These are phyloP conservation scores for Anthoptus insignis DNA, from an alignment of 2,888 invertebrate genomes.

Conservation along the genomic window DNA sequence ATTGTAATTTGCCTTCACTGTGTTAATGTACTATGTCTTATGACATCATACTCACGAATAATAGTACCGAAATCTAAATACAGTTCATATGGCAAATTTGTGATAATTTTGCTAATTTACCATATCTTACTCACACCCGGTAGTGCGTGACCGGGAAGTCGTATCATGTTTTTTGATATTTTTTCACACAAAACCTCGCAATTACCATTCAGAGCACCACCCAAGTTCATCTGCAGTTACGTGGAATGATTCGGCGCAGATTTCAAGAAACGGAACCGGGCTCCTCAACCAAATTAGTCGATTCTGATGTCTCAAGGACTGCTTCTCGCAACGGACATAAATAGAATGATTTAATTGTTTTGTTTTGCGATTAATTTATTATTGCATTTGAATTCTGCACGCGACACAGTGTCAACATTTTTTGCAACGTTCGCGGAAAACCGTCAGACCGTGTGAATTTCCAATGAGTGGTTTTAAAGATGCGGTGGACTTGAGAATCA, in stretches of 20 bases:
- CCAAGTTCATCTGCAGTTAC: constrained; percentile 60
- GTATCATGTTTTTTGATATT: constrained; percentile 62
- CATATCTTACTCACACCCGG: constrained; percentile 32
- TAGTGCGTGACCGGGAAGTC: constrained; percentile 57
- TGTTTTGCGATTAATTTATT: constrained; percentile 44
- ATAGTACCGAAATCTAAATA: constrained; percentile 17
- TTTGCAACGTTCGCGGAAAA: constrained; percentile 27
- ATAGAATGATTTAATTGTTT: constrained; percentile 60
- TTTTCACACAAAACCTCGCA: constrained; percentile 65
- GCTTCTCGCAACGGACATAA: constrained; percentile 60
- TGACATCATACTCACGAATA: no score
- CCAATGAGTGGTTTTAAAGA: constrained; percentile 10
- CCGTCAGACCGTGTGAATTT: constrained; percentile 26
- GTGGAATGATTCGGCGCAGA: constrained; percentile 65
- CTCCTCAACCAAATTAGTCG: constrained; percentile 67
- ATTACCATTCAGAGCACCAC: constrained; percentile 64
- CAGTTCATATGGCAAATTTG: constrained; percentile 1
- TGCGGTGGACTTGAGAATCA: not conserved
- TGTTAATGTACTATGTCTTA: no score
- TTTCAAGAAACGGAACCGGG: constrained; percentile 71
- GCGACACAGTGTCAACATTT: constrained; percentile 31
- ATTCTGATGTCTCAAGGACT: constrained; percentile 64
- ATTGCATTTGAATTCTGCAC: constrained; percentile 32
- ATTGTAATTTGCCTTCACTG: no score
- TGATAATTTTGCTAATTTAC: constrained; percentile 30